phyloP scores from a whole-genome alignment of 2,113 vertebrate species.

The Limnothrissa miodon region DNA sequence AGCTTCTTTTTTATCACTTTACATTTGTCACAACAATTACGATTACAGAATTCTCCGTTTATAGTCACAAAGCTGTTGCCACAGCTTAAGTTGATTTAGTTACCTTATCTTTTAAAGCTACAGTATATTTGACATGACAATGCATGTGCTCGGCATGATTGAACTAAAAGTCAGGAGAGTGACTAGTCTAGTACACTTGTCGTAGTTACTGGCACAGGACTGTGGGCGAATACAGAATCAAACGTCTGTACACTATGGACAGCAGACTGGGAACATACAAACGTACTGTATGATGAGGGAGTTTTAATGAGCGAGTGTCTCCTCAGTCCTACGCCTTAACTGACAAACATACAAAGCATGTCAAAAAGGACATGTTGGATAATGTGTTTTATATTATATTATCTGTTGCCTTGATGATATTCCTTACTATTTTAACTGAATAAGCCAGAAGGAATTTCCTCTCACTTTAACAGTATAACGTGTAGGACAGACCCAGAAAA shows the following conservation, averaged over 20 bases:
- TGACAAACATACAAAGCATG: no score
- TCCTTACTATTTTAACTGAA: no score
- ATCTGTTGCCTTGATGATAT: no score
- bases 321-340: conserved; percentile 25
- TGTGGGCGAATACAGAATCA: no score
- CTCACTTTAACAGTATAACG: no score
- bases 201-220: no score
- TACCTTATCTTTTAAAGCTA: conserved; percentile 8
- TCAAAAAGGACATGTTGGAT: no score
- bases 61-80: conserved; percentile 7
- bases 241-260: no score
- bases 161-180: conserved; percentile 4
- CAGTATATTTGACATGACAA: conserved; percentile 12
- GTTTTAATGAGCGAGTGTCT: conserved; percentile 24
- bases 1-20: not conserved
- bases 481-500: not conserved
- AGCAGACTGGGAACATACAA: no score
- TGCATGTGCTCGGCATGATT: conserved; percentile 14
- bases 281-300: not conserved
- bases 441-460: no score
- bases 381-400: not conserved
- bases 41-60: not conserved
- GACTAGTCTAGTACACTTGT: no score
- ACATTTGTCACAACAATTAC: not conserved
- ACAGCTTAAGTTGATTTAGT: not conserved